phyloP scores from a whole-genome alignment of 92 coral and sea anemone species.

The Galaxea fascicularis region DNA sequence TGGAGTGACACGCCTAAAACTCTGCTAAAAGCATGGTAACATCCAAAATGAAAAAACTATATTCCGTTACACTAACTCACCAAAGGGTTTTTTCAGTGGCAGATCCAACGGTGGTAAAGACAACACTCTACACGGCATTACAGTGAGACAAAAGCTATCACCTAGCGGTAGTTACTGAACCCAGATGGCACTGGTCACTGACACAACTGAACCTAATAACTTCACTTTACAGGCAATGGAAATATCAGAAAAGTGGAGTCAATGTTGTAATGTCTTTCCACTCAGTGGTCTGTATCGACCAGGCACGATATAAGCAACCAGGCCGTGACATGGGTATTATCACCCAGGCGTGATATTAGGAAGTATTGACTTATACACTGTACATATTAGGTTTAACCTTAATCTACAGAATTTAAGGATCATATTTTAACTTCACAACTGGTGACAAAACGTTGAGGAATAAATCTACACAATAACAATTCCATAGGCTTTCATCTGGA shows the following conservation, averaged over 20 bases:
- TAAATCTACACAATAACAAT: background rate
- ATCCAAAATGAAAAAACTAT: background rate
- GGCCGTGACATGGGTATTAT: background rate
- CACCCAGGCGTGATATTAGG: background rate
- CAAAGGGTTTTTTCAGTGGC: slow-evolving; percentile 58
- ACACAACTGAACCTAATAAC: slow-evolving; percentile 71
- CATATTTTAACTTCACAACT: background rate
- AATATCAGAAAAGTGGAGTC: slow-evolving; percentile 43
- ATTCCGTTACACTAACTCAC: slow-evolving; percentile 39
- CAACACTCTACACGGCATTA: slow-evolving; percentile 79
- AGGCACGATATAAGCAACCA: background rate
- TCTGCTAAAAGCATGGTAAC: background rate
- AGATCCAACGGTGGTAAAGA: slow-evolving; percentile 65
- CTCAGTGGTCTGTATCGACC: slow-evolving; percentile 46
- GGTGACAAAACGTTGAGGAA: background rate
- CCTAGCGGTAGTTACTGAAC: slow-evolving; percentile 9
- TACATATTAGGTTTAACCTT: background rate
- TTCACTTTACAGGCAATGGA: background rate
- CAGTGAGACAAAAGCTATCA: background rate
- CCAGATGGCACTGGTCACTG: background rate
- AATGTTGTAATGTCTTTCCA: slow-evolving; percentile 67
- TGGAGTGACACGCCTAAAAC: background rate
- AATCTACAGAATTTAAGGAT: background rate
- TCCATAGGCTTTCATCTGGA: background rate
- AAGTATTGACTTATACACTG: background rate